phyloP scores from a whole-genome alignment of 1,140 invertebrate genomes.

The Drosophila orena region DNA sequence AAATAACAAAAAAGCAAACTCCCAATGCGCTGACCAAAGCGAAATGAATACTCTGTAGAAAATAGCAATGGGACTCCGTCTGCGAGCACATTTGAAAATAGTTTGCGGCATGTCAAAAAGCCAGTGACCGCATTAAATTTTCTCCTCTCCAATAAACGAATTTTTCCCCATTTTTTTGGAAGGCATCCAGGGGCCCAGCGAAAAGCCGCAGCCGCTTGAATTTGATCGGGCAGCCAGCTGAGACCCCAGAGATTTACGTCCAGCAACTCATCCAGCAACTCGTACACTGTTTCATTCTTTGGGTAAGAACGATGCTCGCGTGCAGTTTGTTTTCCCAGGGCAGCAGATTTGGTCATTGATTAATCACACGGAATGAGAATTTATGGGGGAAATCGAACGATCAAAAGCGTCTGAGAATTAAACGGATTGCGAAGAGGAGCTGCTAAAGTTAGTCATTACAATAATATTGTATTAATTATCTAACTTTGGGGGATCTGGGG shows the following conservation, averaged over 20 bases:
- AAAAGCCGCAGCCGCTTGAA: slow-evolving; percentile 30
- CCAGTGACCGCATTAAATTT: slow-evolving; percentile 79
- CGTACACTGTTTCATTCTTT: slow-evolving; percentile 15
- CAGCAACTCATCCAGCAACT: slow-evolving; percentile 18
- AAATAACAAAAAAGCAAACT: slow-evolving; percentile 71
- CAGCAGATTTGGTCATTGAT: slow-evolving; percentile 33
- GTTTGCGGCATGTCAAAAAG: slow-evolving; percentile 70
- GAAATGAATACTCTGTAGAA: slow-evolving; percentile 44
- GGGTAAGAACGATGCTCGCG: slow-evolving; percentile 5
- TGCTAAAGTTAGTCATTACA: slow-evolving; percentile 43
- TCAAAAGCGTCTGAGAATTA: slow-evolving; percentile 31
- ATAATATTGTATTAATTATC: slow-evolving; percentile 7
- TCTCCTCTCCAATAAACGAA: slow-evolving; percentile 32
- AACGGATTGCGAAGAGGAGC: slow-evolving; percentile 9
- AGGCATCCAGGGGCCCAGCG: slow-evolving; percentile 57
- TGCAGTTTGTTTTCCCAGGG: slow-evolving; percentile 18
- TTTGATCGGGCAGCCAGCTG: slow-evolving; percentile 37
- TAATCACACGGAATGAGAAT: slow-evolving; percentile 47
- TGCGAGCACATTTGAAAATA: slow-evolving; percentile 69
- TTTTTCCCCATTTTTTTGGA: slow-evolving; percentile 50
- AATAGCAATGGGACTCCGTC: slow-evolving; percentile 34
- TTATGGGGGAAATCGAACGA: slow-evolving; percentile 44
- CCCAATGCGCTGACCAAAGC: slow-evolving; percentile 66
- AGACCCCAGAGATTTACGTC: slow-evolving; percentile 50
- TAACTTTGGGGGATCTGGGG: neutral